These are phyloP conservation scores for Calcarius lapponicus DNA, from an alignment of 2,797 vertebrate species.

Conservation along the genomic window DNA sequence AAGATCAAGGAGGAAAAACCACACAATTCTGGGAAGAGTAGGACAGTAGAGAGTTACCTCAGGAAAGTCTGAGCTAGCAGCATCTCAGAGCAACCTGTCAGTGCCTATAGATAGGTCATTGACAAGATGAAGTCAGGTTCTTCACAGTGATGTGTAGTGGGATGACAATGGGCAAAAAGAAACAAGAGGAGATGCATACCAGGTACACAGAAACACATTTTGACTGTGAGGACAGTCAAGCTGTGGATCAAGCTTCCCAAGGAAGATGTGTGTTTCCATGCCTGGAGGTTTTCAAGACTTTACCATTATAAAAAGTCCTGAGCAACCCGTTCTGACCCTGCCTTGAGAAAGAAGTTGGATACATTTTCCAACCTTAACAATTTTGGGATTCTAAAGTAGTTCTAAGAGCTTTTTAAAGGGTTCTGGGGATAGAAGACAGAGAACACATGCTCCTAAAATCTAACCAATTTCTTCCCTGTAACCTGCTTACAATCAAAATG, in stretches of 20 bases:
- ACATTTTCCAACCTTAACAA: neutral
- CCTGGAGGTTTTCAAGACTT: neutral
- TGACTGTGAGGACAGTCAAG: neutral
- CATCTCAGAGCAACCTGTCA: neutral
- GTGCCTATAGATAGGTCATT: neutral
- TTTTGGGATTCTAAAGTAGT: neutral
- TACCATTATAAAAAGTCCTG: neutral
- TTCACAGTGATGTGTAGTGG: neutral
- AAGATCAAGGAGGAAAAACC: neutral
- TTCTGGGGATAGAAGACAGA: neutral
- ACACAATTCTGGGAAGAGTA: neutral
- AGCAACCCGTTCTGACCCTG: neutral
- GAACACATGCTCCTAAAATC: neutral
- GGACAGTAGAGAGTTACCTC: neutral
- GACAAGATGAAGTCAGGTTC: neutral
- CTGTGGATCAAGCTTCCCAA: neutral
- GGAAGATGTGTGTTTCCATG: neutral
- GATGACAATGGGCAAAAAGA: neutral
- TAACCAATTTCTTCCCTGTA: neutral
- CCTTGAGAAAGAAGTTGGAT: neutral
- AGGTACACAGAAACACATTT: neutral
- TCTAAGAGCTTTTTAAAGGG: neutral
- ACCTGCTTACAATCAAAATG: constrained; percentile 1
- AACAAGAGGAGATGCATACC: neutral
- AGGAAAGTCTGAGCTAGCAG: neutral